Percentiles rank a stretch among this genome's conserved stretches.
phyloP scores from a whole-genome alignment of 1,140 invertebrate genomes.

The Holcopasites calliopsidis region DNA sequence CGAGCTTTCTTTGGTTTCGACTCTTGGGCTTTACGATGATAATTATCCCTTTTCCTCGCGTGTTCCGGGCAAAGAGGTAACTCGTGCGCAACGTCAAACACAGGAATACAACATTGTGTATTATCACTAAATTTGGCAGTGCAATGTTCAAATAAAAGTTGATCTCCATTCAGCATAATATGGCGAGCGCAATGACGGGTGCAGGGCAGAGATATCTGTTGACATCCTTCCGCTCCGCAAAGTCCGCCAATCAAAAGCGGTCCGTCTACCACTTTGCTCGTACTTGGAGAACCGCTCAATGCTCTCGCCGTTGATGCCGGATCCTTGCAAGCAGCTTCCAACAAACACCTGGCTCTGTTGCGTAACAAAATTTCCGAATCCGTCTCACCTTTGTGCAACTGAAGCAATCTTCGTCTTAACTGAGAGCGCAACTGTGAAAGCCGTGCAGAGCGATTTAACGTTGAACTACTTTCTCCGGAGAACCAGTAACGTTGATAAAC shows the following conservation, averaged over 20 bases:
- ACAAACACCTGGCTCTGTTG: conserved; percentile 66
- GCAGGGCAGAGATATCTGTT: conserved; percentile 87
- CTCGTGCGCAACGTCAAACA: conserved; percentile 91
- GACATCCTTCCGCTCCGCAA: conserved; percentile 80
- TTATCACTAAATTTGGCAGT: conserved; percentile 93
- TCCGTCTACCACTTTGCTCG: conserved; percentile 73
- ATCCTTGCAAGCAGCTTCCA: conserved; percentile 70
- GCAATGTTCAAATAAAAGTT: conserved; percentile 93
- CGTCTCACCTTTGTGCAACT: conserved; percentile 73
- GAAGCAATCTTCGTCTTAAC: conserved; percentile 79
- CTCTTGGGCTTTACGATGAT: conserved; percentile 85
- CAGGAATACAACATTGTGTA: conserved; percentile 92
- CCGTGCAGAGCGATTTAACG: conserved; percentile 75
- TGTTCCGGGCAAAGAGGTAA: conserved; percentile 91
- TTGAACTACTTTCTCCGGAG: conserved; percentile 63
- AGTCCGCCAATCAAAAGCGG: conserved; percentile 75
- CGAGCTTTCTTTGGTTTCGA: conserved; percentile 89
- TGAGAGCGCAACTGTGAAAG: conserved; percentile 80
- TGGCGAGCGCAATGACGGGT: conserved; percentile 91
- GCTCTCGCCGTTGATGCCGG: conserved; percentile 66
- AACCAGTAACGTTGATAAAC: conserved; percentile 77
- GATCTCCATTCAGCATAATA: conserved; percentile 92
- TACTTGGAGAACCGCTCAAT: conserved; percentile 70
- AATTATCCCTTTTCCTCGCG: conserved; percentile 89
- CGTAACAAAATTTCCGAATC: conserved; percentile 68